Conservation (phyloP, 2,113 vertebrate species). For the Gymnarchus niloticus region DNA sequence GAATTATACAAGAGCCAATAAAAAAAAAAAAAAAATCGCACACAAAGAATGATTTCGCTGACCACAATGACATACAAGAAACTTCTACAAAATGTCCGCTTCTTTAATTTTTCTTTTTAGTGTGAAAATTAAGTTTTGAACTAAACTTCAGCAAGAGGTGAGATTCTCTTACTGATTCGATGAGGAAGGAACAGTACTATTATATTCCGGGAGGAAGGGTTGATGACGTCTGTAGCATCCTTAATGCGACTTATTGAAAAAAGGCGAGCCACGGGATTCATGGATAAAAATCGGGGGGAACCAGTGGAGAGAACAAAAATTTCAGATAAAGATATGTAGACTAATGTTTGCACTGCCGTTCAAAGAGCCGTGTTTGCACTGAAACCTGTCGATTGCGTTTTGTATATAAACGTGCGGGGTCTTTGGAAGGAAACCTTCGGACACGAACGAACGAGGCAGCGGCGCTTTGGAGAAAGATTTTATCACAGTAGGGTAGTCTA, state of each 20-base stretch:
- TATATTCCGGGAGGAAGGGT: constrained; percentile 93
- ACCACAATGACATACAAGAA: constrained; percentile 24
- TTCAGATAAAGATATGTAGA: constrained; percentile 76
- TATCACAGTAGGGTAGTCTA: constrained; percentile 49
- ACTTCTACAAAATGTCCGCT: constrained; percentile 37
- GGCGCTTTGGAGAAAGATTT: constrained; percentile 69
- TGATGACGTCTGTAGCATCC: constrained; percentile 98
- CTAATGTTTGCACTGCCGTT: constrained; percentile 66
- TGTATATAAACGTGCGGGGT: constrained; percentile 61
- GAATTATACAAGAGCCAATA: not conserved
- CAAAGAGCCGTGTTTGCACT: constrained; percentile 58
- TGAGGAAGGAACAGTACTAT: constrained; percentile 84
- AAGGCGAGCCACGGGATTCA: constrained; percentile 78
- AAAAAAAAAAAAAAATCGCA: no score
- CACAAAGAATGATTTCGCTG: constrained; percentile 29
- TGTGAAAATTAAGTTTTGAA: constrained; percentile 52
- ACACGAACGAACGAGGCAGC: constrained; percentile 66
- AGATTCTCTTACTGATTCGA: constrained; percentile 81
- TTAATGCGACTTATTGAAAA: constrained; percentile 87
- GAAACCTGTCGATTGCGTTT: constrained; percentile 58
- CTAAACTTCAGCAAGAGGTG: constrained; percentile 76
- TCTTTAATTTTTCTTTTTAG: constrained; percentile 20
- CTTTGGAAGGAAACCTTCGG: constrained; percentile 64
- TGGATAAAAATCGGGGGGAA: constrained; percentile 93
- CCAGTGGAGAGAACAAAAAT: constrained; percentile 78